A percentile compares a stretch with the other conserved stretches of the same genome.
Conservation (phyloP, 2,888 invertebrate species). For the Pterobdella sp. region DNA sequence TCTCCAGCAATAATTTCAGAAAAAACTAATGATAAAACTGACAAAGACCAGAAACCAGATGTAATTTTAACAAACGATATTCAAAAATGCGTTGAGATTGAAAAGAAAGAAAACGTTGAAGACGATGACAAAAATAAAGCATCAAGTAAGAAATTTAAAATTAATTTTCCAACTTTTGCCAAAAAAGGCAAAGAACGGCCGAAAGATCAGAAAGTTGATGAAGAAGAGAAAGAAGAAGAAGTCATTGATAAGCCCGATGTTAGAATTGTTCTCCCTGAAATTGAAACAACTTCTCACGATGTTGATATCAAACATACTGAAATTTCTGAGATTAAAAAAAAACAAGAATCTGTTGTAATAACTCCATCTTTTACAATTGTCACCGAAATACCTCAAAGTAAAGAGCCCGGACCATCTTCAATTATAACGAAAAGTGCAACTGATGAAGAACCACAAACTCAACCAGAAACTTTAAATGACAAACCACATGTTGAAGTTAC, state of each 20-base stretch:
- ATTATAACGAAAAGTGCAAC: no score
- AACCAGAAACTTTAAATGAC: not conserved
- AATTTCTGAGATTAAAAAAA: not conserved
- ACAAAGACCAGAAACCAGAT: not conserved
- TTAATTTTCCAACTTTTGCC: conserved; percentile 19
- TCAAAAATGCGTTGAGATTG: not conserved
- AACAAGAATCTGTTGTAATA: no score
- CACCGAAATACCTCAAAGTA: no score
- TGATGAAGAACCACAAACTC: not conserved
- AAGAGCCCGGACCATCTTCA: no score
- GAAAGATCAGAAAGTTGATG: not conserved
- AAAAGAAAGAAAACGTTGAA: not conserved
- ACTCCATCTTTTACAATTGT: no score
- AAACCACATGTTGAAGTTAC: no score
- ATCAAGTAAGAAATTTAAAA: conserved; percentile 18
- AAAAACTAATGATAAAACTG: not conserved
- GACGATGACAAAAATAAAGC: conserved; percentile 14
- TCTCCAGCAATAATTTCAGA: not conserved
- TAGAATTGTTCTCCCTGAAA: not conserved
- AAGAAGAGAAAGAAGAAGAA: not conserved
- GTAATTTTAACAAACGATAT: not conserved
- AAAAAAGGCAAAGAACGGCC: not conserved
- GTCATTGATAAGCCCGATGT: not conserved
- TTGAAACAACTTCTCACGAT: not conserved
- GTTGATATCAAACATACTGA: not conserved